phyloP scores from a whole-genome alignment of 2,888 invertebrate genomes.

The Allacma fusca region DNA sequence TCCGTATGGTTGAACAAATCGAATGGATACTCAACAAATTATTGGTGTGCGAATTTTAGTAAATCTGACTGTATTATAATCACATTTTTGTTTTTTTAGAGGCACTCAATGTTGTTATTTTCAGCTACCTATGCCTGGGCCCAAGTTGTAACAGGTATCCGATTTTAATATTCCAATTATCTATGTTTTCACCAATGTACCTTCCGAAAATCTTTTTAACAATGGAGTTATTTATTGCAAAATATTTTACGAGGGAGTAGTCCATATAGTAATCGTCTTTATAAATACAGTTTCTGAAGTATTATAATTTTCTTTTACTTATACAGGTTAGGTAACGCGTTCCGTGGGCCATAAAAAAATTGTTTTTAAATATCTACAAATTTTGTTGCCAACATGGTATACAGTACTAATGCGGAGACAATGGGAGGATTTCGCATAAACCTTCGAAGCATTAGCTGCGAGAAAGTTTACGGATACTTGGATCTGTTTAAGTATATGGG shows the following conservation, averaged over 20 bases:
- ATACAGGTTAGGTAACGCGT: not conserved
- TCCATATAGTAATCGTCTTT: no score
- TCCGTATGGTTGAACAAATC: no score
- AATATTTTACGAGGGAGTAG: no score
- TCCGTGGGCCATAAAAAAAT: not conserved
- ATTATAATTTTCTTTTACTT: no score
- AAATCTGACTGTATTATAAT: no score
- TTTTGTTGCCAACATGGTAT: conserved; percentile 1
- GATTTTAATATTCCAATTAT: not conserved
- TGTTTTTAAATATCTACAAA: not conserved
- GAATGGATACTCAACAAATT: no score
- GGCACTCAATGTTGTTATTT: conserved; percentile 35
- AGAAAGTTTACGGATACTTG: conserved; percentile 34
- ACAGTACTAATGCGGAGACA: not conserved
- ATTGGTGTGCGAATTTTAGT: no score
- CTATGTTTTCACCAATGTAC: no score
- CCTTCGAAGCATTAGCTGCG: not conserved
- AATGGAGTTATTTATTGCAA: no score
- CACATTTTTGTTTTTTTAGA: no score
- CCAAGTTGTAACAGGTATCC: conserved; percentile 32
- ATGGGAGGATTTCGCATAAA: not conserved
- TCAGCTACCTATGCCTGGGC: conserved; percentile 31
- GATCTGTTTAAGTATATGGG: conserved; percentile 34
- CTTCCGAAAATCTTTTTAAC: no score
- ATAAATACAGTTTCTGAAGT: no score